Conservation (phyloP, 1,140 invertebrate genomes). For the Drosophila funebris region DNA sequence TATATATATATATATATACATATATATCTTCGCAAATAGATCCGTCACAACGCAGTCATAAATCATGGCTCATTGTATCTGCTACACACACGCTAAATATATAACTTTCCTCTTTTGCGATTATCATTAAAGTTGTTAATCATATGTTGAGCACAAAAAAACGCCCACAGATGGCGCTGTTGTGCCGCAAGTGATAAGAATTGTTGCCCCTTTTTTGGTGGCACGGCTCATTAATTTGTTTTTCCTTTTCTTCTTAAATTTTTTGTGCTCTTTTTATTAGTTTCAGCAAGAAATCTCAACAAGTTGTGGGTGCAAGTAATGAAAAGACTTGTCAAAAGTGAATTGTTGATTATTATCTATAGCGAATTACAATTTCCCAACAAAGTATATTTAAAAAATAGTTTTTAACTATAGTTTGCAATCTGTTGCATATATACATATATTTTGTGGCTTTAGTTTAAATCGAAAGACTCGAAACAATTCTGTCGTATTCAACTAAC, state of each 20-base stretch:
- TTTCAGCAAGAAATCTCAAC: too few species aligned
- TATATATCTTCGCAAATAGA: conserved; percentile 12
- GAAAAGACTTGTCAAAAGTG: too few species aligned
- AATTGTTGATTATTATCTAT: too few species aligned
- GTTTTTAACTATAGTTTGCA: too few species aligned
- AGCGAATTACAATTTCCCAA: too few species aligned
- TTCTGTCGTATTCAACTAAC: neutral
- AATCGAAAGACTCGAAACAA: too few species aligned
- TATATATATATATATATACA: conserved; percentile 2
- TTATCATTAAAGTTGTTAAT: conserved; percentile 27
- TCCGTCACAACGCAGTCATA: conserved; percentile 14
- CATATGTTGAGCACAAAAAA: neutral
- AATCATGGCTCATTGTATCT: conserved; percentile 31
- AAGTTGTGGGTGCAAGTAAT: too few species aligned
- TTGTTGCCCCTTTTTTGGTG: neutral
- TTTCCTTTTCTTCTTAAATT: too few species aligned
- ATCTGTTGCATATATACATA: too few species aligned
- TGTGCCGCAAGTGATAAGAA: conserved; percentile 10
- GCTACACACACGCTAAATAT: neutral
- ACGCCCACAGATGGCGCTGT: conserved; percentile 12
- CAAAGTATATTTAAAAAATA: too few species aligned
- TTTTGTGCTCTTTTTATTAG: neutral
- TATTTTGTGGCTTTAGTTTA: too few species aligned
- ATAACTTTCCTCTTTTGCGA: neutral
- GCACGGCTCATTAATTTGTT: conserved; percentile 1